Percentiles rank a stretch among this genome's conserved stretches.
Evolutionary conservation across 1,140 invertebrate genomes (phyloP).

Genomic region (Eriosoma lanigerum): DNA sequence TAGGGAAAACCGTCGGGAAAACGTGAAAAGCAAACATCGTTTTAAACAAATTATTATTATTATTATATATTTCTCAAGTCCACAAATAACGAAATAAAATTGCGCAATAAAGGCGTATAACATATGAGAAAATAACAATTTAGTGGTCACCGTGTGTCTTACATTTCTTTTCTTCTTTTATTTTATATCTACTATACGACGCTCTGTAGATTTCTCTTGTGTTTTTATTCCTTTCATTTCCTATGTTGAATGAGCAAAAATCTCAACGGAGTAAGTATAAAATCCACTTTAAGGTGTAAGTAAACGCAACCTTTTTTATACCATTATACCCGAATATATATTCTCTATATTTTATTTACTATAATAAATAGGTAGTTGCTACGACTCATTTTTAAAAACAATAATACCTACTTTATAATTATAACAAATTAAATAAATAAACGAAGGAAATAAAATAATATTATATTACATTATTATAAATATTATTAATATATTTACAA

Average conservation of each 20-base stretch:
- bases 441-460: too few species aligned
- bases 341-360: too few species aligned
- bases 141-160: not conserved
- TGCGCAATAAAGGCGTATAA: not conserved
- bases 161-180: not conserved
- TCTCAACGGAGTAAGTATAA: slow-evolving; percentile 19
- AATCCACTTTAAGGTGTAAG: slow-evolving; percentile 15
- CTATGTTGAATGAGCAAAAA: not conserved
- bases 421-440: too few species aligned
- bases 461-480: too few species aligned
- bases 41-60: slow-evolving; percentile 12
- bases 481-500: too few species aligned
- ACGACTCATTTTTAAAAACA: too few species aligned
- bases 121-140: slow-evolving; percentile 19
- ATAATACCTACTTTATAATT: too few species aligned
- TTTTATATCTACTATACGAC: not conserved
- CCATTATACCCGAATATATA: too few species aligned
- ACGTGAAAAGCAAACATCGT: slow-evolving; percentile 4
- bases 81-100: not conserved
- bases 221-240: slow-evolving; percentile 11
- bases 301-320: not conserved
- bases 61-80: not conserved
- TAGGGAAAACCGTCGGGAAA: not conserved
- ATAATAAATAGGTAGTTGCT: too few species aligned
- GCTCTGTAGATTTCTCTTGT: not conserved